These are phyloP conservation scores for Lordiphosa fenestrarum DNA, from an alignment of 2,888 invertebrate genomes.

Conservation along the genomic window DNA sequence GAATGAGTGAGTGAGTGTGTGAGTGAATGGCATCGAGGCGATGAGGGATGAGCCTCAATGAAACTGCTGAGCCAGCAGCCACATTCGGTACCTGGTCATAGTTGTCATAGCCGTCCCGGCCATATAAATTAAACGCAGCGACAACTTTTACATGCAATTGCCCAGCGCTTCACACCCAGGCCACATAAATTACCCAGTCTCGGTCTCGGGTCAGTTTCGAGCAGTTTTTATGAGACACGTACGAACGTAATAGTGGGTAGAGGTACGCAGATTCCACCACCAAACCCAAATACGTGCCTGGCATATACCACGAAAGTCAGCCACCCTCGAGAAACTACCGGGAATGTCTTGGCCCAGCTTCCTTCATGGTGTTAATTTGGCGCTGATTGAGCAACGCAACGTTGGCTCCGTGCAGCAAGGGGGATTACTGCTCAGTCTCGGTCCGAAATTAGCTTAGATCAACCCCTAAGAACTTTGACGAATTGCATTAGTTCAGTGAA, in stretches of 20 bases:
- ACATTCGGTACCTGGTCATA: slow-evolving; percentile 20
- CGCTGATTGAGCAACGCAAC: slow-evolving; percentile 63
- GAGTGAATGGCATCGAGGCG: slow-evolving; percentile 17
- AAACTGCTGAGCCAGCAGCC: slow-evolving; percentile 60
- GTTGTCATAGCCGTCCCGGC: slow-evolving; percentile 18
- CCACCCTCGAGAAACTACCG: neutral
- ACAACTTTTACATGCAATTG: slow-evolving; percentile 71
- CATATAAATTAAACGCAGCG: slow-evolving; percentile 65
- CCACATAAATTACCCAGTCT: slow-evolving; percentile 66
- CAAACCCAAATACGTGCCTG: slow-evolving; percentile 49
- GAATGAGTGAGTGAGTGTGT: slow-evolving; percentile 20
- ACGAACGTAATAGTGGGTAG: slow-evolving; percentile 26
- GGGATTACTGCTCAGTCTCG: slow-evolving; percentile 7
- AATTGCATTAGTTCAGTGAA: slow-evolving; percentile 4
- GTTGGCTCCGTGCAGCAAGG: neutral
- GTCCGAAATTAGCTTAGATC: slow-evolving; percentile 3
- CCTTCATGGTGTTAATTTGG: slow-evolving; percentile 71
- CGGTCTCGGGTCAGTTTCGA: slow-evolving; percentile 59
- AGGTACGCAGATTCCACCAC: slow-evolving; percentile 34
- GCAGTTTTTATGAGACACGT: slow-evolving; percentile 52
- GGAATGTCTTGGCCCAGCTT: slow-evolving; percentile 39
- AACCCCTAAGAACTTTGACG: slow-evolving; percentile 5
- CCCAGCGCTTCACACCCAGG: slow-evolving; percentile 58
- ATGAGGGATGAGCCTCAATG: slow-evolving; percentile 39
- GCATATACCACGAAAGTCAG: slow-evolving; percentile 40